Base-by-base conservation (phyloP, 1,140 invertebrate species). In the Acromyrmex charruanus region DNA sequence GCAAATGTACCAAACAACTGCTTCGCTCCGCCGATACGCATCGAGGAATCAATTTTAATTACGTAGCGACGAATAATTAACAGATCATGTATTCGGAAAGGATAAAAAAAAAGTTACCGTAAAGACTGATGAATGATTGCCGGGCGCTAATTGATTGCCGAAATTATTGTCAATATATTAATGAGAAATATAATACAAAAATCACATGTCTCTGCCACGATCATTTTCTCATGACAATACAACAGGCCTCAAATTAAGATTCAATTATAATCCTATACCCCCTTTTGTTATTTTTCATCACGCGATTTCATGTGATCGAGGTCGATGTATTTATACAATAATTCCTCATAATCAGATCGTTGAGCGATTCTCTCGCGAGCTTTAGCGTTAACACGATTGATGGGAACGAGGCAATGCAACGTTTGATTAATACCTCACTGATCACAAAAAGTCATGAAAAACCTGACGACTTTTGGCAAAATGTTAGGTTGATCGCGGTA, bases 301-400 rank as follows among this genome's bases (percentile, higher is more conserved):
- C 55, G 10, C 53, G 44, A 59, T 31, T 31, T 31, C 31, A 31
- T 49, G 84, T 68, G 69, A 66, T 21, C 65, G 44, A 59, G 44
- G 44, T 51, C 51, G 71, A 44, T 88, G 81, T 87, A 35, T 35
- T 35, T 35, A 35, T 35, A 35, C 5, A 6, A 35, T 35, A 88
- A 88, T 92, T 58, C 6, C 89, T 3, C 85, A 89, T 75, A 72
- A 93, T 94, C 92, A 89, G 92, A 92, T 93, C 92, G 92, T 92
- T 90, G 88, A 94, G 84, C 88, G 87, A 91, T 90, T 75, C 21
- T 79, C 68, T 87, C 65, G 49, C 49, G 21, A 25, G 58, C 16
- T 58, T 6, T 31, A 55, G 9, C 58, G 53, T 75, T 35, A 74
- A 74, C 55, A 9, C 44, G 69, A 58, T 77, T 59, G 82, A 77